A percentile compares a stretch with the other conserved stretches of the same genome.
Conservation (phyloP, 2,113 vertebrate genomes). For the Microcebus tavaratra region DNA sequence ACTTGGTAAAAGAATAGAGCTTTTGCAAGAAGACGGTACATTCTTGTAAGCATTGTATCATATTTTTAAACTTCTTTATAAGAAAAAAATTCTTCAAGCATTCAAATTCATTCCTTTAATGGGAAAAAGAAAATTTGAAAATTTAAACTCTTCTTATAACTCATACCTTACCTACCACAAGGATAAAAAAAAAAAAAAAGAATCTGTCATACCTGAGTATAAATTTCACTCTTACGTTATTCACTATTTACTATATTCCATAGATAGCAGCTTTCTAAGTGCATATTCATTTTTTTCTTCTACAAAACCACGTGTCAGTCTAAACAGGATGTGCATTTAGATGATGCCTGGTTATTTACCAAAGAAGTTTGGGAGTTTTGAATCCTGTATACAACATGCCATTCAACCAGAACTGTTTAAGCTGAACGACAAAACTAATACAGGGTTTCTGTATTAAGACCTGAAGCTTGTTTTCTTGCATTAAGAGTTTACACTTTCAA, state of each 20-base stretch:
- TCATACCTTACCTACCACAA: not conserved
- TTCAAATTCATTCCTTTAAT: not conserved
- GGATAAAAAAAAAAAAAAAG: not conserved
- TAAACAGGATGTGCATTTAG: conserved; percentile 77
- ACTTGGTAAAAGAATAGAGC: not conserved
- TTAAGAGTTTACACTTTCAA: conserved; percentile 63
- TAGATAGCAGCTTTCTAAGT: conserved; percentile 42
- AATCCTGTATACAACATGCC: conserved; percentile 55
- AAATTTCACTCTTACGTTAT: conserved; percentile 33
- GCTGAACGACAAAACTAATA: conserved; percentile 71
- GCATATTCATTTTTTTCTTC: conserved; percentile 53
- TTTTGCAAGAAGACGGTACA: not conserved
- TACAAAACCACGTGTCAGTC: conserved; percentile 63
- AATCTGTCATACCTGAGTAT: not conserved
- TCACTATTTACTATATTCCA: conserved; percentile 8
- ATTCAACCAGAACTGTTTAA: conserved; percentile 69
- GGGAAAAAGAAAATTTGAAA: conserved; percentile 30
- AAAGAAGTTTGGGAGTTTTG: conserved; percentile 74
- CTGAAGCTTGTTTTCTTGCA: conserved; percentile 1
- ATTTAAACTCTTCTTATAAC: conserved; percentile 6
- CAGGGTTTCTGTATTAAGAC: conserved; percentile 56
- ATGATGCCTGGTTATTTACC: conserved; percentile 79
- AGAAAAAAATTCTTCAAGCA: not conserved
- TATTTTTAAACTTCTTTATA: conserved; percentile 40
- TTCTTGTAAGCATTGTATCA: not conserved